These are phyloP conservation scores for Nanorana parkeri DNA, from an alignment of 2,113 vertebrate genomes.

Conservation along the genomic window DNA sequence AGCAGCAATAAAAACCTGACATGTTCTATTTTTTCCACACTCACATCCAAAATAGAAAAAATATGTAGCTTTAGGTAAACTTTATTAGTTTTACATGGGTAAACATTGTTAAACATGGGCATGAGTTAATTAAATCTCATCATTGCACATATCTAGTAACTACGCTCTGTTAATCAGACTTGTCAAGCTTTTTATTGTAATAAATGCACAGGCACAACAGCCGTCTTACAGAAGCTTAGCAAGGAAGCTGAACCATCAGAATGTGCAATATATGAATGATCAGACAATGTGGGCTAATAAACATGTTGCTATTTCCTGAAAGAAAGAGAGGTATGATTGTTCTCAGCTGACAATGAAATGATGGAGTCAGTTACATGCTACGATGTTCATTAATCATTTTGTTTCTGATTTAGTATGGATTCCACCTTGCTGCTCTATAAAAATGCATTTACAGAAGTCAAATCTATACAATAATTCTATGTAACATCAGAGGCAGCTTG, in stretches of 20 bases:
- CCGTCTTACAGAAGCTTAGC: constrained; percentile 1
- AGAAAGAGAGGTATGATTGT: constrained; percentile 41
- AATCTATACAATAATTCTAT: neutral
- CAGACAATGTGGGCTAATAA: constrained; percentile 36
- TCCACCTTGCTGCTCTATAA: neutral
- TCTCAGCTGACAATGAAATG: constrained; percentile 49
- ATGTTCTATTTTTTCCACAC: no score
- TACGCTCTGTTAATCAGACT: no score
- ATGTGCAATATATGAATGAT: constrained; percentile 6
- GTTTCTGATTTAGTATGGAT: constrained; percentile 10
- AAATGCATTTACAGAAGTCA: neutral
- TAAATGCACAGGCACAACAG: neutral
- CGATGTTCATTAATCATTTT: constrained; percentile 59
- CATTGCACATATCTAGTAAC: no score
- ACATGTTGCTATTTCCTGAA: constrained; percentile 30
- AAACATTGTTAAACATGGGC: no score
- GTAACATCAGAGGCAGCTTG: neutral
- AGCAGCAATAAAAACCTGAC: no score
- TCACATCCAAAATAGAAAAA: no score
- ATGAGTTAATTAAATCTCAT: no score
- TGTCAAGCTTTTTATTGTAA: no score
- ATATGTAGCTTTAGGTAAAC: no score
- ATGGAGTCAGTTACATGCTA: constrained; percentile 59
- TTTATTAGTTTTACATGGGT: no score
- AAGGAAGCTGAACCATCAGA: neutral